Evolutionary conservation across 2,888 invertebrate genomes (phyloP).

Genomic region (Tipula lateralis): DNA sequence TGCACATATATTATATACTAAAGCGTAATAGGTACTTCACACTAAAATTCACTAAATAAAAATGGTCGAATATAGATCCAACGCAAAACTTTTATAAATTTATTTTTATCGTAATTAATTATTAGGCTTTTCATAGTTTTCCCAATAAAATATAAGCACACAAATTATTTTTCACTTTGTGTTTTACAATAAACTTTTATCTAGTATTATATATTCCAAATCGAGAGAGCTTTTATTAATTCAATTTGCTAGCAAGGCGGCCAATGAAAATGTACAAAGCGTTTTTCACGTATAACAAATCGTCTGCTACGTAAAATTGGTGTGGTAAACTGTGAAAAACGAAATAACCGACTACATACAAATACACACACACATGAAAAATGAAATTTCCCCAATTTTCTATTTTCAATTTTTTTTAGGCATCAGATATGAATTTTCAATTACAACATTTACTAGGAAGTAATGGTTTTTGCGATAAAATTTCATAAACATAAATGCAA

Average conservation of each 20-base stretch:
- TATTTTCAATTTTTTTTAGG: neutral
- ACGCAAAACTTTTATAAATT: neutral
- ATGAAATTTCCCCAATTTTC: neutral
- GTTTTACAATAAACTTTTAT: neutral
- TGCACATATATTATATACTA: no score
- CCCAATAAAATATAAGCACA: neutral
- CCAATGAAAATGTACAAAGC: neutral
- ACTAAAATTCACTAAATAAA: neutral
- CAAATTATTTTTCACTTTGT: neutral
- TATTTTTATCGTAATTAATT: neutral
- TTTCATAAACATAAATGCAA: neutral
- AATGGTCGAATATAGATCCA: neutral
- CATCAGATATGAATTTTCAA: slow-evolving; percentile 21
- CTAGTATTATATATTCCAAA: neutral
- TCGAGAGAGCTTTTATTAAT: neutral
- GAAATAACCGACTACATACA: neutral
- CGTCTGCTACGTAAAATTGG: neutral
- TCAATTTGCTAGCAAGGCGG: neutral
- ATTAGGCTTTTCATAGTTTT: neutral
- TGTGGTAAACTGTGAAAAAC: neutral
- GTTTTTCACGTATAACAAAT: neutral
- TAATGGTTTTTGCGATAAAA: neutral
- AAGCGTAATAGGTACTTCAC: neutral
- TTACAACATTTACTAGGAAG: neutral
- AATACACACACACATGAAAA: neutral